Base-by-base conservation (phyloP, 2,113 vertebrate genomes). In the Saiga tatarica region DNA sequence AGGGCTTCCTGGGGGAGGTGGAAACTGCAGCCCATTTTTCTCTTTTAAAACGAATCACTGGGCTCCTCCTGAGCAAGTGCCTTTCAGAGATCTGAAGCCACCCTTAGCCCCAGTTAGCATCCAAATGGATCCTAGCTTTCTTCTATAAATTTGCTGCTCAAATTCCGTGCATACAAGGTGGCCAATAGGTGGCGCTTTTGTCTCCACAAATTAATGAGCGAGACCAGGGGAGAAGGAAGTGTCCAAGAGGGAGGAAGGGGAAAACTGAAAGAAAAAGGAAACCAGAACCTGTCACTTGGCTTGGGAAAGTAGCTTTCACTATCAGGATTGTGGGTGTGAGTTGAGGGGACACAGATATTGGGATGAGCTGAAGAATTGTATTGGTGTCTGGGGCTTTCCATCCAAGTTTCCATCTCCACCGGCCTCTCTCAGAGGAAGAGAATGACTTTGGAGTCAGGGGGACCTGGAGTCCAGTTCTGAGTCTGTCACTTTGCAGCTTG, bases 141-240 rank as follows among this genome's bases (percentile, higher is more conserved):
- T 86, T 71, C 62, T 79, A 39, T 5, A 3, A 19, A 71, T 91
- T 84, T 76, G 52, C 90, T 60, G 53, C 55, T 97, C 57, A 74
- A 76, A 71, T 53, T 76, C 89, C 50, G 67, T 74, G 3, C 62
- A 33, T 16, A 90, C 4, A 64, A 60, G 28, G 33, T 90, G 64
- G 12, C 89, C 98, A 94, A 98, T 71, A 97, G 96, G 76, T 98
- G 98, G 98, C 81, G 86, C 95, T 89, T 96, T 96, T 92, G 87
- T 71, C 83, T 88, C 93, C 98, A 83, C n/a, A 87, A 94, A 64
- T 91, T 88, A 59, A 36, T 78, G 19, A 89, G 53, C 13, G 19
- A 23, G 33, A 82, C 45, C 33, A 12, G 53, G 76, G 50, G 23
- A 16, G 10, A 62, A 2, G 25, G 12, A 39, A 76, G 15, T 2